These are phyloP conservation scores for Bos indicus DNA, from an alignment of 2,113 vertebrate genomes.

Conservation along the genomic window DNA sequence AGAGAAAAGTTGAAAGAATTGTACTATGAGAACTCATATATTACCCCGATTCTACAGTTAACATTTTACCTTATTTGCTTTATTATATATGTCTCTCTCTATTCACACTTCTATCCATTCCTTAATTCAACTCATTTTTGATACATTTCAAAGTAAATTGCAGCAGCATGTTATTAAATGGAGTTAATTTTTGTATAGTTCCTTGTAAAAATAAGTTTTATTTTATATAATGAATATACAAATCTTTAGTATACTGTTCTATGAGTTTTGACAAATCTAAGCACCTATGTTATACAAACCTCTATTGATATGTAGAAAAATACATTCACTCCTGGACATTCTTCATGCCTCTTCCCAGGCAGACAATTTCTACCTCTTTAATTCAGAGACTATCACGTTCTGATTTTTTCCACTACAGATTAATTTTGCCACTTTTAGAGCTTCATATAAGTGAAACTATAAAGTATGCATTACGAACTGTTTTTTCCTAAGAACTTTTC, in stretches of 20 bases:
- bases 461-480: neutral
- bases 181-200: neutral
- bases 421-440: neutral
- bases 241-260: neutral
- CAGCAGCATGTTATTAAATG: neutral
- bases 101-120: neutral
- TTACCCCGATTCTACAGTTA: neutral
- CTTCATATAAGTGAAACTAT: neutral
- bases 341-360: neutral
- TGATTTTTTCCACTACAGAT: neutral
- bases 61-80: neutral
- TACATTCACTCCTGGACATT: neutral
- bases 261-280: neutral
- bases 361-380: neutral
- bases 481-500: neutral
- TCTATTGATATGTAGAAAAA: neutral
- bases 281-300: neutral
- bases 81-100: neutral
- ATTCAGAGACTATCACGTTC: neutral
- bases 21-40: neutral
- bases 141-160: conserved; percentile 21
- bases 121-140: neutral
- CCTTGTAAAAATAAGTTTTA: neutral
- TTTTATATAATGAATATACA: neutral
- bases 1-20: neutral